These are phyloP conservation scores for Prunella himalayana DNA, from an alignment of 2,113 vertebrate species.

Conservation along the genomic window DNA sequence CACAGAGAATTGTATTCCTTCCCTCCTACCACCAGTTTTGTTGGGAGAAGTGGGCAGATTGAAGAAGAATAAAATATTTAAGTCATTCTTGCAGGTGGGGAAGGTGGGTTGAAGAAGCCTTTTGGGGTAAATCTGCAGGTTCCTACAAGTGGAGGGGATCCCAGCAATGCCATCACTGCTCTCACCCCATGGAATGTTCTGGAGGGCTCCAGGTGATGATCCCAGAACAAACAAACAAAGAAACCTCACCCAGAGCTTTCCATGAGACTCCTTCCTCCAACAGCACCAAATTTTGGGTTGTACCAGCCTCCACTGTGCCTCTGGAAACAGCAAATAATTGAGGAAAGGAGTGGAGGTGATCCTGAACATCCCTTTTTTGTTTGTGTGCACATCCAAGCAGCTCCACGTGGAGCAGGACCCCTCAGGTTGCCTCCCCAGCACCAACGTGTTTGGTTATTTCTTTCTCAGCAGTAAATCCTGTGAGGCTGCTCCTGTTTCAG, in stretches of 20 bases:
- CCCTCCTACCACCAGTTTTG: neutral
- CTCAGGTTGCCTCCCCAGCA: neutral
- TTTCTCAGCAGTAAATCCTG: neutral
- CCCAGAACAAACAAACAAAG: neutral
- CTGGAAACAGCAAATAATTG: neutral
- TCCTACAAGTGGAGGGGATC: neutral
- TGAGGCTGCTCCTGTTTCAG: neutral
- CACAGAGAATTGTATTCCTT: neutral
- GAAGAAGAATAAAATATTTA: neutral
- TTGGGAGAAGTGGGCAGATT: neutral
- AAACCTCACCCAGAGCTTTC: neutral
- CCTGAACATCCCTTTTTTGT: neutral
- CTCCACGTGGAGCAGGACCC: fast-evolving
- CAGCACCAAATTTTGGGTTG: neutral
- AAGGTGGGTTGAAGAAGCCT: neutral
- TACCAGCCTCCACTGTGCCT: neutral
- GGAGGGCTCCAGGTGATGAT: neutral
- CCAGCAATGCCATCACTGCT: neutral
- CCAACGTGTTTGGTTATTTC: neutral
- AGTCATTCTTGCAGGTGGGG: neutral
- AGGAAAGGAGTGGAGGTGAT: neutral
- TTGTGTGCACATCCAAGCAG: neutral
- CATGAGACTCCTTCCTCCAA: neutral
- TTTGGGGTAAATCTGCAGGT: neutral
- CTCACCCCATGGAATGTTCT: neutral